Base-by-base conservation (phyloP, 2,888 invertebrate species). In the Dynastes hyllus region DNA sequence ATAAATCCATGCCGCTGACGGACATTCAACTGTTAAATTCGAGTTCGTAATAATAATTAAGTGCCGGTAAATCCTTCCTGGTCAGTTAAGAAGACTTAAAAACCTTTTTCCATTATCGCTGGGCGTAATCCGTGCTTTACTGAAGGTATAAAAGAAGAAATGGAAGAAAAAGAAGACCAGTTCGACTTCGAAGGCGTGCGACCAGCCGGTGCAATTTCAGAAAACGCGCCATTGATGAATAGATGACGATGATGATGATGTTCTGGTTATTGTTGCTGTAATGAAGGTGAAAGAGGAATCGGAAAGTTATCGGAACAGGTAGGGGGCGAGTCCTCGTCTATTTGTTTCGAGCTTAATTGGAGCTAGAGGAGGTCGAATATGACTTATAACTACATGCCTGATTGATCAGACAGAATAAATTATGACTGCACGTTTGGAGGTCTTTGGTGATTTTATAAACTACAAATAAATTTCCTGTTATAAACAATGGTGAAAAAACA, bases 311-410 rank as follows among this genome's bases (percentile, higher is more conserved):
- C 73, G 40, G 37, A 58, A 73, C 73, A 45, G 73, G 58, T 37
- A 73, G 22, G 58, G 22, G 58, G 73, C 40, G 58, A 58, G 58
- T 40, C 73, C 40, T 55, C 58, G 40, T 37, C 83, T 82, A 84
- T 85, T 85, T 84, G 85, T 85, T 84, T 82, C 81, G 78, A 81
- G 81, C 84, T 84, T 85, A 85, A 85, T 85, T 85, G 85, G 84
- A 83, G 71, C 73, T 73, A 81, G 83, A 83, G 84, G 82, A 83
- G 81, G 78, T 83, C 81, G 81, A 83, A 83, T 84, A 84, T 84
- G 84, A 83, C 84, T 83, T 81, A 79, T 81, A 81, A 83, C 79
- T 80, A 80, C 83, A 84, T 83, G 84, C 83, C 83, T 76, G 81
- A 81, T 79, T 82, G 83, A 83, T 84, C 84, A 83, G 84, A 82